phyloP scores from a whole-genome alignment of 2,888 invertebrate genomes.

The Sinotaia quadrata region DNA sequence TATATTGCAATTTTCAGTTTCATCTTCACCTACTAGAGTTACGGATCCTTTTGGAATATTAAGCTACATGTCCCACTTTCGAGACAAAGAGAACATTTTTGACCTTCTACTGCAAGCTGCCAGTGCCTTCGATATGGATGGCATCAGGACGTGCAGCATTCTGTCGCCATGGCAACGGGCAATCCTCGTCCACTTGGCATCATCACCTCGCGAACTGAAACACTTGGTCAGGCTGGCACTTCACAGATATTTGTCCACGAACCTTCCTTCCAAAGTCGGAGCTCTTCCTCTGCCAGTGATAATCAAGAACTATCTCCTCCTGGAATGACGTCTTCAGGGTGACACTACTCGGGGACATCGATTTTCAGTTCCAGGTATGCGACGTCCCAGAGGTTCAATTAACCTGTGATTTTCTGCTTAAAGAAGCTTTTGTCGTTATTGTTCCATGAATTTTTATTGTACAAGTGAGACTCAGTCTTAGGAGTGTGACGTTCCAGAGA shows the following conservation, averaged over 20 bases:
- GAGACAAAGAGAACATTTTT: slow-evolving; percentile 76
- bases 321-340: too few species aligned
- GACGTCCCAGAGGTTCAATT: too few species aligned
- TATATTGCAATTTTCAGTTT: slow-evolving; percentile 76
- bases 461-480: too few species aligned
- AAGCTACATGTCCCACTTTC: slow-evolving; percentile 82
- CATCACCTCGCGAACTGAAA: slow-evolving; percentile 50
- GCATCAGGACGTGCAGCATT: slow-evolving; percentile 82
- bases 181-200: slow-evolving; percentile 75
- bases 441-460: too few species aligned
- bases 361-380: too few species aligned
- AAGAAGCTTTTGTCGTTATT: too few species aligned
- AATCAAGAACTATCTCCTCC: slow-evolving; percentile 54
- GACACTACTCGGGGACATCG: too few species aligned
- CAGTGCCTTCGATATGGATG: slow-evolving; percentile 84
- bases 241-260: slow-evolving; percentile 34
- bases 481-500: too few species aligned
- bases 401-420: too few species aligned
- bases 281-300: slow-evolving; percentile 53
- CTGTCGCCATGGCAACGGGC: slow-evolving; percentile 80
- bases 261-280: slow-evolving; percentile 43
- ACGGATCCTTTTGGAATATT: slow-evolving; percentile 85
- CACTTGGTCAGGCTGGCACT: slow-evolving; percentile 47
- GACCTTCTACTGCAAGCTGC: slow-evolving; percentile 81
- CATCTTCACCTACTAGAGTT: slow-evolving; percentile 55